phyloP scores from a whole-genome alignment of 2,113 vertebrate species.

The Aythya baeri region DNA sequence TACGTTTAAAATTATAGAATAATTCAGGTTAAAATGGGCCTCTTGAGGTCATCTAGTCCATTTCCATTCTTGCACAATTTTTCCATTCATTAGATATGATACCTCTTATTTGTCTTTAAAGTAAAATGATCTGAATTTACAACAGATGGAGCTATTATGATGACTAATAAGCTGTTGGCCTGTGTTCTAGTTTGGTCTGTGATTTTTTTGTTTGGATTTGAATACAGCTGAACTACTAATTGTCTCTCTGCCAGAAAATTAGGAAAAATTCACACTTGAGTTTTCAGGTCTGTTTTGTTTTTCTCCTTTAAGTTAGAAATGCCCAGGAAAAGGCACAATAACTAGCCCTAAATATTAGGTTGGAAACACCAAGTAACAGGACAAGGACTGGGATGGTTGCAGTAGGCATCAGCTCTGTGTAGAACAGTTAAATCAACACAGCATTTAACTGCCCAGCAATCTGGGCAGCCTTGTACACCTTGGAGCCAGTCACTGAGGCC shows the following conservation, averaged over 20 bases:
- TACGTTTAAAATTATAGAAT: background rate
- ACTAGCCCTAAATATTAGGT: background rate
- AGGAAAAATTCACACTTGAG: background rate
- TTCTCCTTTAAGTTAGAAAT: background rate
- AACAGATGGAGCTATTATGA: background rate
- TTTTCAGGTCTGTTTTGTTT: background rate
- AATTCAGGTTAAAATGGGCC: background rate
- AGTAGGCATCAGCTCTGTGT: background rate
- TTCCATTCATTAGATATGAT: background rate
- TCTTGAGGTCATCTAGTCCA: background rate
- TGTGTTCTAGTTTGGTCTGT: background rate
- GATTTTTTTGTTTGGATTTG: background rate
- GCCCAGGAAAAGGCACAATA: background rate
- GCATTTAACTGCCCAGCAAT: background rate
- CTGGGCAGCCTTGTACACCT: background rate
- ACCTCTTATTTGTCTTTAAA: background rate
- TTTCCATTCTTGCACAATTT: background rate
- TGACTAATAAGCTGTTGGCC: background rate
- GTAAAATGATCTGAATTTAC: background rate
- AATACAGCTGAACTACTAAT: background rate
- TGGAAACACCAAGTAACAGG: background rate
- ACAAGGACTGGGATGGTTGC: background rate
- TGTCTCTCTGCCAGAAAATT: background rate
- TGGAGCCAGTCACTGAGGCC: background rate
- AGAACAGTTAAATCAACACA: background rate